phyloP scores from a whole-genome alignment of 2,888 invertebrate species.

The Rhogogaster chlorosoma region DNA sequence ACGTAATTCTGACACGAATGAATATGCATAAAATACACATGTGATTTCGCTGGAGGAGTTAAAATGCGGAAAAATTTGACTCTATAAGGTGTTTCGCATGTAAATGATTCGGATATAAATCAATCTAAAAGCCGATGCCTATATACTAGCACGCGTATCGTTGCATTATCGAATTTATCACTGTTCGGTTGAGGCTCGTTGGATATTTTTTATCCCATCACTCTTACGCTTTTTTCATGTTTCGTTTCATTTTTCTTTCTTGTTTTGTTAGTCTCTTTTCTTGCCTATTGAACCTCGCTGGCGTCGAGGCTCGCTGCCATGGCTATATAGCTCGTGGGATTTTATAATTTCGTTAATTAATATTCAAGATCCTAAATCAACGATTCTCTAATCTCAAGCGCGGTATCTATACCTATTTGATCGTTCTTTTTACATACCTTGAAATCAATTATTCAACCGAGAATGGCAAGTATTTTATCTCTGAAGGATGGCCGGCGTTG shows the following conservation, averaged over 20 bases:
- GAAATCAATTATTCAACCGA: not conserved
- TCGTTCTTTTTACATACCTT: not conserved
- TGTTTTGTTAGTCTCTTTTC: not conserved
- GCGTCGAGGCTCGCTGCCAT: not conserved
- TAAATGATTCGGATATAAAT: not conserved
- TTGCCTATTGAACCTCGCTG: not conserved
- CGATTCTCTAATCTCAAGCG: not conserved
- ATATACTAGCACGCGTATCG: not conserved
- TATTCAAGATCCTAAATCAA: not conserved
- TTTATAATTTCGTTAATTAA: constrained; percentile 18
- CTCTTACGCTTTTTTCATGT: not conserved
- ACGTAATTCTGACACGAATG: too few species aligned
- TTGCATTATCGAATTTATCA: not conserved
- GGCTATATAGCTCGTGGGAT: not conserved
- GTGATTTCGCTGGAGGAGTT: too few species aligned
- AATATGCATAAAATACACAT: too few species aligned
- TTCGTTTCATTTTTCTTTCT: not conserved
- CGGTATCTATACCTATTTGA: not conserved
- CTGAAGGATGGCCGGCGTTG: not conserved
- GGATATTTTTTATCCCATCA: not conserved
- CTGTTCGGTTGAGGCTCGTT: not conserved
- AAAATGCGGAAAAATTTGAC: too few species aligned
- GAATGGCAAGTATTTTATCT: not conserved
- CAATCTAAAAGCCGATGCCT: not conserved
- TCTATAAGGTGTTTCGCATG: not conserved